Base-by-base conservation (phyloP, 2,113 vertebrate species). In the Ovis canadensis region DNA sequence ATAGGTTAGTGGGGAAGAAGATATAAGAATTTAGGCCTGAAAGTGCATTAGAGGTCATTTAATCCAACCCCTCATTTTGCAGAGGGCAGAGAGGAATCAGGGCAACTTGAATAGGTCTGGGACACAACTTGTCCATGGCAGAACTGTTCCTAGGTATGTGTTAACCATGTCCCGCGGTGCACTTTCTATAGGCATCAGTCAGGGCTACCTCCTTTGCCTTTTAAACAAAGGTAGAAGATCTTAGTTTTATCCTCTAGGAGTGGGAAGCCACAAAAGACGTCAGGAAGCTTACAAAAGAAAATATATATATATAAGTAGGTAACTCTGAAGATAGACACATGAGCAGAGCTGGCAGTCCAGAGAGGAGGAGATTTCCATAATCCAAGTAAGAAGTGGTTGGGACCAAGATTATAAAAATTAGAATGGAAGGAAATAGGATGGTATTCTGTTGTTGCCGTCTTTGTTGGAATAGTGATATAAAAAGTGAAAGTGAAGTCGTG, bases 161-260 rank as follows among this genome's bases (percentile, higher is more conserved):
- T 36, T 1, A 7, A 2, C 90, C 54, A 0, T 6, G 48, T 15
- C 11, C 12, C 5, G 2, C 7, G 0, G 19, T 3, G 5, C 1
- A 0, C 25, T 84, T n/a, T 25, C 78, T 27, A 0, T 43, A 43
- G 33, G 74, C 9, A 29, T 3, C 12, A 3, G 36, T 14, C 45
- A 16, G 15, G 60, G n/a, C 57, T 10, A 31, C 87, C 74, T 48
- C 40, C 13, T 48, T 17, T 19, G 57, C 10, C 89, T 36, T 88
- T 29, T 6, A 17, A 27, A 80, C 36, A 50, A 60, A 88, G 59
- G 43, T 29, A 19, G 23, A 78, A 31, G 36, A 21, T 55, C 64
- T 23, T 94, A 6, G 36, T 67, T 50, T 54, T 45, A 78, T 40
- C 55, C 11, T 48, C 0, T 57, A 48, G 78, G 55, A 17, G 15